Base-by-base conservation (phyloP, 1,140 invertebrate species). In the Trypoxylus dichotomus region DNA sequence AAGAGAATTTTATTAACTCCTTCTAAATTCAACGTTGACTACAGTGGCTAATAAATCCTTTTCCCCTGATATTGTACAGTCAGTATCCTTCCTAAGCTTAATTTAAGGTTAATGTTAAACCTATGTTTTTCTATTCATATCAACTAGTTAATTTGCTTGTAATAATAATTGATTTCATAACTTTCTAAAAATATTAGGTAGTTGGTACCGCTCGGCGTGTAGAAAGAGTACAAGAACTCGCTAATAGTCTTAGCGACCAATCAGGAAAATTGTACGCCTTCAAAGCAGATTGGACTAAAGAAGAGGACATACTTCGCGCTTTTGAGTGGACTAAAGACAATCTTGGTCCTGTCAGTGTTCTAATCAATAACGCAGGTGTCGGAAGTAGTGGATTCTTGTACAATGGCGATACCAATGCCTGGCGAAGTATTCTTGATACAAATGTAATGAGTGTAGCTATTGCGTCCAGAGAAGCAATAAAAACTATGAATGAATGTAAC, bases 311-410 rank as follows among this genome's bases (percentile, higher is more conserved):
- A 27, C 7, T 75, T 25, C 41, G 19, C 2, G 74, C 15, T 25
- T 54, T 75, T 7, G 15, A 27, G 19, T 75, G 74, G 74, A 54
- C 43, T 27, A 75, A 15, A 3, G 41, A 75, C 11, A 75, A 47
- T 29, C 42, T 75, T 27, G 74, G 74, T 11, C 74, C 74, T 37
- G 24, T 63, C 19, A 63, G 60, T 82, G 86, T 95, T 1, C 86
- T 94, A 63, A 86, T 95, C 29, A 95, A 95, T 82, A 94, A 93
- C 83, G 94, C 94, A 2, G 94, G 92, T 1, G 82, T 91, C 83
- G 79, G 76, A 78, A 58, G 32, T 79, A 80, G 78, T 78, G 83
- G 79, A 80, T 78, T 29, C 74, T 25, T 85, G 81, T 41, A 81
- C 81, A 84, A 86, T 25, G 89, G 89, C 19, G 76, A 84, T 37